Conservation (phyloP, 1,140 invertebrate species). For the Battus philenor region DNA sequence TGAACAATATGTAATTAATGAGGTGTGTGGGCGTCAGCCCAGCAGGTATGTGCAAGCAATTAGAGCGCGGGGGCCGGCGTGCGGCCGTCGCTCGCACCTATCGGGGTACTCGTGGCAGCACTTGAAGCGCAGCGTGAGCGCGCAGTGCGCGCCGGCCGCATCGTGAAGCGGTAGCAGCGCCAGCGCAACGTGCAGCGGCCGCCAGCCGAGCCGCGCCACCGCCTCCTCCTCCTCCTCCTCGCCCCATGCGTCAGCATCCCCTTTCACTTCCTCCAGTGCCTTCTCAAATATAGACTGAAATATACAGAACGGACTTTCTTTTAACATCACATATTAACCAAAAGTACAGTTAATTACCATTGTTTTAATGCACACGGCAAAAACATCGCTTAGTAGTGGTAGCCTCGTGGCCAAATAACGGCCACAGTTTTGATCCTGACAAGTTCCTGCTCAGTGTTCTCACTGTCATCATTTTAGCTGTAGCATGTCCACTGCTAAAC, state of each 20-base stretch:
- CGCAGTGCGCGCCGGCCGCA: constrained; percentile 79
- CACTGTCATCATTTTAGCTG: no score
- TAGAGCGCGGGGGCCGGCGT: no score
- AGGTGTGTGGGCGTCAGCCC: no score
- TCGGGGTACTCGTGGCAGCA: constrained; percentile 84
- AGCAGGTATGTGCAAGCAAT: no score
- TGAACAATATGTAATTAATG: no score
- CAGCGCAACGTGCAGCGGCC: constrained; percentile 81
- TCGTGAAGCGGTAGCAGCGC: constrained; percentile 82
- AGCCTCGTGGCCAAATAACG: no score
- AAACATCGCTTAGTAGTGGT: no score
- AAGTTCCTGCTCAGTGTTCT: no score
- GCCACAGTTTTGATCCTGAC: no score
- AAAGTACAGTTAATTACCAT: constrained; percentile 22
- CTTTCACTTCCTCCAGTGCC: constrained; percentile 77
- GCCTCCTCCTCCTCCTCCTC: constrained; percentile 74
- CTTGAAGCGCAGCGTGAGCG: constrained; percentile 82
- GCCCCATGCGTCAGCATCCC: constrained; percentile 73
- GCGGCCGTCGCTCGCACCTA: constrained; percentile 80
- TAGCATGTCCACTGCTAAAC: no score
- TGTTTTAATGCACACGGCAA: no score
- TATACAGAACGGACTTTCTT: no score
- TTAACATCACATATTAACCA: constrained; percentile 18
- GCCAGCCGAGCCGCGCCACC: constrained; percentile 77
- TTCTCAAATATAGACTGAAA: constrained; percentile 81